Evolutionary conservation across 2,888 invertebrate genomes (phyloP), one percentile per base, ranked within the genome.

Genomic region (Stictocephala bisonia): DNA sequence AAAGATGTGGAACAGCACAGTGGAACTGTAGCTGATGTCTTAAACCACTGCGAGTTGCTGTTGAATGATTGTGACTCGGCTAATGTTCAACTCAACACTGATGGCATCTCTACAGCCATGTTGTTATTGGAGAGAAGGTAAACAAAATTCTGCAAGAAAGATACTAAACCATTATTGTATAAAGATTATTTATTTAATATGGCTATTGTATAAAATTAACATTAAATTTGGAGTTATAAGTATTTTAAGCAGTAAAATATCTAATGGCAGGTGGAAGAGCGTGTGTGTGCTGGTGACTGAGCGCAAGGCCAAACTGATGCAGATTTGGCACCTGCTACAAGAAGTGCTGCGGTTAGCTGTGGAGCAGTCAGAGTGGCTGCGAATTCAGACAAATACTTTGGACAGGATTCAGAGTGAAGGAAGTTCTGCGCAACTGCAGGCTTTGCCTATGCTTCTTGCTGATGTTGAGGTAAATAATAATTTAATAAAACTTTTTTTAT

Each of bases 31-130:
- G 91, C 91, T 0, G 93, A 94, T 81, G 89, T 93, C 0, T 84
- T 95, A 1, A 94, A 93, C 81, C 87, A 93, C 15, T 93, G 93
- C 80, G 93, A 94, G 80, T 87, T 93, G 53, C 84, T 94, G 1
- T 84, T 94, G 53, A 91, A 88, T 79, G 93, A 94, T 79, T 89
- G 90, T 1, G 92, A 93, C 78, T 86, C 90, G 0, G 88, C 90
- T 83, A 91, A 90, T 80, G 88, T 89, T 0, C 90, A 92, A 78
- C 90, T 93, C 68, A 90, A 92, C 76, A 88, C 90, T 0, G 89
- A 91, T 40, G 88, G 89, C 67, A 85, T 94, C 11, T 89, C 88
- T 27, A 85, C 86, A 0, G 90, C 91, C 0, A 88, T 90, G 66
- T 89, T 91, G 67, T 90, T 90, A 72, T 85, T 94, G 11, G 93